phyloP scores from a whole-genome alignment of 1,140 invertebrate genomes.

The Stegodyphus dumicola region DNA sequence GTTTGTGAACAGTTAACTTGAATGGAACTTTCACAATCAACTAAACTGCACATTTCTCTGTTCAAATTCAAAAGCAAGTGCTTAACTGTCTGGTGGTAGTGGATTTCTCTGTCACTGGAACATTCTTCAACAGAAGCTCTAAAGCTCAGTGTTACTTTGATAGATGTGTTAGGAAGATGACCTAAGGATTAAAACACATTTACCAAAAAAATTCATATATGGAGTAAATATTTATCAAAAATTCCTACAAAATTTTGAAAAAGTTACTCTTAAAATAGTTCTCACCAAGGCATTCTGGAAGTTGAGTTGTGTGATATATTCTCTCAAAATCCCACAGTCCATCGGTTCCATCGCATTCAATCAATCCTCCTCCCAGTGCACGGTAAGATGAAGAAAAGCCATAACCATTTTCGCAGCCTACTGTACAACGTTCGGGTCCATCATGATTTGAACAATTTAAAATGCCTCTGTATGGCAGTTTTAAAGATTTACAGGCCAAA shows the following conservation, averaged over 20 bases:
- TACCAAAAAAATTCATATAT: background rate
- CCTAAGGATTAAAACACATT: background rate
- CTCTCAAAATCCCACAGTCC: constrained; percentile 34
- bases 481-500: background rate
- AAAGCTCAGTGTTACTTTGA: background rate
- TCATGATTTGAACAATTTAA: constrained; percentile 16
- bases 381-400: constrained; percentile 4
- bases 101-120: background rate
- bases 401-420: constrained; percentile 18
- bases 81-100: background rate
- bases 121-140: background rate
- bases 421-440: background rate
- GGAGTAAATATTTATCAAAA: background rate
- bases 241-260: background rate
- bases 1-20: background rate
- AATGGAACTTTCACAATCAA: background rate
- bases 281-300: constrained; percentile 43
- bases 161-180: constrained; percentile 5
- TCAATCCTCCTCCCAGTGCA: background rate
- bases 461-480: constrained; percentile 6
- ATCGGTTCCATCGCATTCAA: constrained; percentile 37
- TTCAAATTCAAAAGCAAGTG: background rate
- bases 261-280: background rate
- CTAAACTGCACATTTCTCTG: background rate
- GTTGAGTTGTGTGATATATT: background rate